These are phyloP conservation scores for Oscheius sp. DNA, from an alignment of 2,888 invertebrate genomes.

Conservation along the genomic window DNA sequence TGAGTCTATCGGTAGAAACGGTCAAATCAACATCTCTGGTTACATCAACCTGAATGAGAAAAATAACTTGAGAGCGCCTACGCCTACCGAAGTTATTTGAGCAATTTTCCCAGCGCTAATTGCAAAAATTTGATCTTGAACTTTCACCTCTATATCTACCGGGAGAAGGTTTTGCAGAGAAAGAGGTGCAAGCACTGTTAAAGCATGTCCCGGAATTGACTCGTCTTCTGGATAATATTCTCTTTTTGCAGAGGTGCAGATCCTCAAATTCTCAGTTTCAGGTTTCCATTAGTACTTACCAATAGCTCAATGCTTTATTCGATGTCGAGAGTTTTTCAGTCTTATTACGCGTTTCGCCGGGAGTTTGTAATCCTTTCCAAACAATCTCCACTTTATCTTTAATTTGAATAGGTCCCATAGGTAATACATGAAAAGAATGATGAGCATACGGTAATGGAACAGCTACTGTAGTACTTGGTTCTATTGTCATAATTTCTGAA, in stretches of 20 bases:
- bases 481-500: constrained; percentile 37
- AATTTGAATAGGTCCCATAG: constrained; percentile 2
- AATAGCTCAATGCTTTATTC: constrained; percentile 20
- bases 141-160: constrained; percentile 75
- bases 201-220: constrained; percentile 85
- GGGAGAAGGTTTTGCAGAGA: constrained; percentile 87
- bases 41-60: constrained; percentile 75
- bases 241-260: constrained; percentile 84
- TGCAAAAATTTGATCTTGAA: constrained; percentile 58
- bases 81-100: constrained; percentile 51
- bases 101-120: constrained; percentile 76
- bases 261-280: constrained; percentile 76
- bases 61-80: not conserved
- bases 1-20: constrained; percentile 85
- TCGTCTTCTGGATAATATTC: constrained; percentile 79
- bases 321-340: constrained; percentile 45
- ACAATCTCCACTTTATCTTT: constrained; percentile 42
- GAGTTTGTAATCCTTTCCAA: constrained; percentile 46
- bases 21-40: constrained; percentile 54
- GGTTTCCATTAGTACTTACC: constrained; percentile 31
- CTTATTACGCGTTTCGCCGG: constrained; percentile 48
- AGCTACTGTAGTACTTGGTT: constrained; percentile 20
- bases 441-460: constrained; percentile 36
- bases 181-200: constrained; percentile 86
- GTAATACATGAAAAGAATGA: constrained; percentile 34